A percentile compares a stretch with the other conserved stretches of the same genome.
These are phyloP conservation scores for Tolmerus cingulatus DNA, from an alignment of 2,888 invertebrate genomes.

Conservation along the genomic window DNA sequence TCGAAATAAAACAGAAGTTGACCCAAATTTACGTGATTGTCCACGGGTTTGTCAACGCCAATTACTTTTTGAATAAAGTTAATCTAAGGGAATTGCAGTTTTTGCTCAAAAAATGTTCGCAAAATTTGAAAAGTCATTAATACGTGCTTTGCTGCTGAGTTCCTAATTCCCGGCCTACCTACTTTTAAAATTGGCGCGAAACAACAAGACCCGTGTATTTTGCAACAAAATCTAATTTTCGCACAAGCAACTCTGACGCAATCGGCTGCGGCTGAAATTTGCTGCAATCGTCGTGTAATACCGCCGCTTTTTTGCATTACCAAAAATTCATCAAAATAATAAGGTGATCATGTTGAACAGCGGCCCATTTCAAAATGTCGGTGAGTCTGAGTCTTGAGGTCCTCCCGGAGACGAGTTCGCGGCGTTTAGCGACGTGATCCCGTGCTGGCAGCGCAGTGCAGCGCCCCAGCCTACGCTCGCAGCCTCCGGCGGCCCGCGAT, in stretches of 20 bases:
- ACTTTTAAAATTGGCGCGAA: not conserved
- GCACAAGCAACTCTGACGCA: not conserved
- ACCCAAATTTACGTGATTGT: not conserved
- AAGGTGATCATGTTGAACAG: conserved; percentile 18
- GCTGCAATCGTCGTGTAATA: not conserved
- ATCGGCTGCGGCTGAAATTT: not conserved
- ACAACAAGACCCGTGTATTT: not conserved
- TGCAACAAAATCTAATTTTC: conserved; percentile 20
- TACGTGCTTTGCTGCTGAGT: not conserved
- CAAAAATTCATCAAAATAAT: conserved; percentile 29
- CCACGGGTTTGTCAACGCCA: not conserved
- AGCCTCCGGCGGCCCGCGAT: not conserved
- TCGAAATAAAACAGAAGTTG: not conserved
- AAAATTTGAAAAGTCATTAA: conserved; percentile 1
- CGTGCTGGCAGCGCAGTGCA: not conserved
- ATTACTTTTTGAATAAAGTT: not conserved
- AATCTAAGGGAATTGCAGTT: not conserved
- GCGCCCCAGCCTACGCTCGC: conserved; percentile 1
- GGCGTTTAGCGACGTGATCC: not conserved
- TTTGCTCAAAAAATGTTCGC: not conserved
- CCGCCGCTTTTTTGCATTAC: not conserved
- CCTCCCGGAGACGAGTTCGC: not conserved
- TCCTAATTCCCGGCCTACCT: not conserved
- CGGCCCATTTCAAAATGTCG: not conserved
- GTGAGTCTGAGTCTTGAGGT: not conserved